These are phyloP conservation scores for Adelosebastes latens DNA, from an alignment of 2,797 vertebrate species.

Conservation along the genomic window DNA sequence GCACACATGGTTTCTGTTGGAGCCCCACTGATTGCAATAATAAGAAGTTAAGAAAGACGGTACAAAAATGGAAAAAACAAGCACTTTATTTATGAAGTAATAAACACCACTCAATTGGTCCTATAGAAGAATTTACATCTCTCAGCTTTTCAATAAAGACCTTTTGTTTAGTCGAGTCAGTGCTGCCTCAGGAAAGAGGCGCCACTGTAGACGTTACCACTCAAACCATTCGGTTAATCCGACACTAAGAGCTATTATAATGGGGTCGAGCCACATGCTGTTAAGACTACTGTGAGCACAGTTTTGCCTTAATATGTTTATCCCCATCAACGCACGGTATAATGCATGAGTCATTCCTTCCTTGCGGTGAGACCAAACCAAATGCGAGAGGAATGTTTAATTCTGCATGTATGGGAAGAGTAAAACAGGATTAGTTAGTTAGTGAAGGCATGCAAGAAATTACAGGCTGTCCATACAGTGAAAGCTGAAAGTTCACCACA, in stretches of 20 bases:
- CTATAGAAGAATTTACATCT: slow-evolving; percentile 27
- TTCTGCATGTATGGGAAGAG: slow-evolving; percentile 26
- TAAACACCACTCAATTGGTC: slow-evolving; percentile 24
- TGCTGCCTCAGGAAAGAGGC: slow-evolving; percentile 38
- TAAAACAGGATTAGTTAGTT: slow-evolving; percentile 28
- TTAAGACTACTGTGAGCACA: slow-evolving; percentile 29
- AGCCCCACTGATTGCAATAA: not conserved
- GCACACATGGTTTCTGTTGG: slow-evolving; percentile 27
- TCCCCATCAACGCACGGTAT: slow-evolving; percentile 21
- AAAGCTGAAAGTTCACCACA: slow-evolving; percentile 14
- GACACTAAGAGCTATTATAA: slow-evolving; percentile 37
- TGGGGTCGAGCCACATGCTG: slow-evolving; percentile 28
- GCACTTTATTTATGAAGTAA: slow-evolving; percentile 9
- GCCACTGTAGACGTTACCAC: slow-evolving; percentile 23
- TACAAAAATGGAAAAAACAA: slow-evolving; percentile 13
- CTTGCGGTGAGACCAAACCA: slow-evolving; percentile 33
- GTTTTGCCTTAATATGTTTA: slow-evolving; percentile 31
- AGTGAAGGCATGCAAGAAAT: slow-evolving; percentile 44
- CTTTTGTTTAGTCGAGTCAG: slow-evolving; percentile 48
- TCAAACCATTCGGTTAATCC: slow-evolving; percentile 32
- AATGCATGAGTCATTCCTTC: slow-evolving; percentile 46
- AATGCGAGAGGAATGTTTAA: slow-evolving; percentile 23
- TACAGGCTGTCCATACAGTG: not conserved
- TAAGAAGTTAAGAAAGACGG: not conserved
- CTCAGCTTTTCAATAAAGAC: slow-evolving; percentile 47